Evolutionary conservation across 2,888 invertebrate genomes (phyloP).

Genomic region (Dolichopus griseipennis): DNA sequence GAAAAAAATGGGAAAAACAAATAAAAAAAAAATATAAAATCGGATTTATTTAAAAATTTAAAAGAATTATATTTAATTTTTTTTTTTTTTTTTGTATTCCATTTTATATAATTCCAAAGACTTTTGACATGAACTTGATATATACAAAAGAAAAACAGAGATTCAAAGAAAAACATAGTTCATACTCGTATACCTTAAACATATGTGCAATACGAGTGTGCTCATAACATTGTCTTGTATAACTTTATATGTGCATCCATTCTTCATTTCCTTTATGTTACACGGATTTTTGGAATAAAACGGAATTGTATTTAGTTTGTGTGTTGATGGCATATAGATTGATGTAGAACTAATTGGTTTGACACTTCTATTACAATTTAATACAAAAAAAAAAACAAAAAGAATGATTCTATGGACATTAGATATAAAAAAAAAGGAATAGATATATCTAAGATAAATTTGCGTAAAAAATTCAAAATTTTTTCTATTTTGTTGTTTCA

Average conservation of each 20-base stretch:
- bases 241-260: background rate
- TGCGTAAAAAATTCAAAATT: too few relatives aligned
- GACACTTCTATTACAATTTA: background rate
- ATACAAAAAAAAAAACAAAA: background rate
- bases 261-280: too few relatives aligned
- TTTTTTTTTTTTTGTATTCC: background rate
- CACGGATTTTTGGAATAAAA: too few relatives aligned
- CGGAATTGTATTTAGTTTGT: too few relatives aligned
- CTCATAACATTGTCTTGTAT: background rate
- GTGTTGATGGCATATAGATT: background rate
- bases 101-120: background rate
- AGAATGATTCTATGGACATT: too few relatives aligned
- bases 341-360: background rate
- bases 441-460: too few relatives aligned
- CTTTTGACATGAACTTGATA: slow-evolving; percentile 1
- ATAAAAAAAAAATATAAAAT: too few relatives aligned
- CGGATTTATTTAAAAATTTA: background rate
- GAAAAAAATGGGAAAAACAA: background rate
- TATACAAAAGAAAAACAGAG: background rate
- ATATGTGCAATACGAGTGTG: too few relatives aligned
- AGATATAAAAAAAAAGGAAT: too few relatives aligned
- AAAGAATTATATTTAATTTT: background rate
- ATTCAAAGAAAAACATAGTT: background rate
- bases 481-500: too few relatives aligned
- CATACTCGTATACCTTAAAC: too few relatives aligned